phyloP scores from a whole-genome alignment of 2,888 invertebrate genomes.

The Caenorhabditis imperialis region DNA sequence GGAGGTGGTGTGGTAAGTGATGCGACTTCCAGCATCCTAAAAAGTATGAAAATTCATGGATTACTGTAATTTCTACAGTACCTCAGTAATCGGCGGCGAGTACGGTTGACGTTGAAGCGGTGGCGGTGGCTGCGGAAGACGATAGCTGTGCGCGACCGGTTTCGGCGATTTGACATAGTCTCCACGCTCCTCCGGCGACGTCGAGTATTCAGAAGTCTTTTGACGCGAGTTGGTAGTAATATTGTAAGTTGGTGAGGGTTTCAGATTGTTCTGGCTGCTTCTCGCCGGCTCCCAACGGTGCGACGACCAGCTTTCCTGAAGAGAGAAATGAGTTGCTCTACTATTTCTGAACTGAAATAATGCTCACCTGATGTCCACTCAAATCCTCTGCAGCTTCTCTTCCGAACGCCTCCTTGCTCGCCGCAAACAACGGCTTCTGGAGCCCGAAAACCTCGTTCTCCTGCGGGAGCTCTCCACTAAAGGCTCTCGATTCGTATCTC shows the following conservation, averaged over 20 bases:
- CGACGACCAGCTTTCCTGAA: no score
- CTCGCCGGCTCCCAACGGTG: no score
- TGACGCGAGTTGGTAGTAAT: no score
- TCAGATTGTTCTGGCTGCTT: no score
- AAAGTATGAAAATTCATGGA: neutral
- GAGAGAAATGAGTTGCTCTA: neutral
- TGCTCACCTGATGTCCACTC: neutral
- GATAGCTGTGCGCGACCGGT: neutral
- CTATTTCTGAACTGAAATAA: neutral
- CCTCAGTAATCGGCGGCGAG: slow-evolving; percentile 47
- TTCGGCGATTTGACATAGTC: slow-evolving; percentile 8
- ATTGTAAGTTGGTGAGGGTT: no score
- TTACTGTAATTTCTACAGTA: neutral
- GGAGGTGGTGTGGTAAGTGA: slow-evolving; percentile 40
- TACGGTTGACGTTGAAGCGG: slow-evolving; percentile 16
- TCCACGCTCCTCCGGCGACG: no score
- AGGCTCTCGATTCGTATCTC: slow-evolving; percentile 30
- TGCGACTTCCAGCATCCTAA: slow-evolving; percentile 52
- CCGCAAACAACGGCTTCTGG: slow-evolving; percentile 27
- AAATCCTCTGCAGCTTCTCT: slow-evolving; percentile 39
- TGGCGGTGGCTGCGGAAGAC: neutral
- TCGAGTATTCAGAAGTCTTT: no score
- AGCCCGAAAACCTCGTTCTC: neutral
- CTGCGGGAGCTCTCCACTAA: slow-evolving; percentile 27
- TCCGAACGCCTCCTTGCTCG: slow-evolving; percentile 32